phyloP scores from a whole-genome alignment of 53 echinoderm and acorn worm species.

The Holothuria leucospilota region DNA sequence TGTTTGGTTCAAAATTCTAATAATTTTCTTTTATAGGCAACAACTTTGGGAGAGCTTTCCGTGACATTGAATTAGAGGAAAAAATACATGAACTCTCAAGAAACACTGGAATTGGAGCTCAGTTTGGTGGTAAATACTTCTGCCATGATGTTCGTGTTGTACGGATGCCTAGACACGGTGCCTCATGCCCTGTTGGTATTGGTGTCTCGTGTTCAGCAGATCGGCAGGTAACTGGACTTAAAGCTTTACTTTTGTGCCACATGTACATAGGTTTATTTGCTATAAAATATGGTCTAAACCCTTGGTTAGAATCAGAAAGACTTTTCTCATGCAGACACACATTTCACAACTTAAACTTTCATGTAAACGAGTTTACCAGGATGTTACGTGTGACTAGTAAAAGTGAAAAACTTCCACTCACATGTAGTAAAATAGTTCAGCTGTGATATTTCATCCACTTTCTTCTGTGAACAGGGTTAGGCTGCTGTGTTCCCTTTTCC shows the following conservation, averaged over 20 bases:
- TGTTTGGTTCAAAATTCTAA: too few species aligned
- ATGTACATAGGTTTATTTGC: not conserved
- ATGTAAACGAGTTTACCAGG: too few species aligned
- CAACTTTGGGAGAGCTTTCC: conserved; percentile 87
- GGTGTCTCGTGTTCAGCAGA: conserved; percentile 98
- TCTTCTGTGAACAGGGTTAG: too few species aligned
- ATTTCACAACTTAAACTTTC: too few species aligned
- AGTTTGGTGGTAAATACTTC: conserved; percentile 99
- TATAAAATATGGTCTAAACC: not conserved
- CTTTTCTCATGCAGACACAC: too few species aligned
- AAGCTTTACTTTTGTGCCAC: not conserved
- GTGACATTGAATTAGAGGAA: conserved; percentile 91
- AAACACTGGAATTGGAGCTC: conserved; percentile 92
- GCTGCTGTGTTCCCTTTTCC: too few species aligned
- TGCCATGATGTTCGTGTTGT: conserved; percentile 98
- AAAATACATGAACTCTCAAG: conserved; percentile 82
- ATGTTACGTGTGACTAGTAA: too few species aligned
- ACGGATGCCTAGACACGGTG: conserved; percentile 94
- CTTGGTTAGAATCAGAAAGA: not conserved
- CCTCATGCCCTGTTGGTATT: conserved; percentile 95
- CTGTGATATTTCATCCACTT: too few species aligned
- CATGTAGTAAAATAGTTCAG: too few species aligned
- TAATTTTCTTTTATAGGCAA: conserved; percentile 62
- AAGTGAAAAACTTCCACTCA: too few species aligned
- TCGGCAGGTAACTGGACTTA: conserved; percentile 75